These are phyloP conservation scores for Onychomys arenicola DNA, from an alignment of 2,797 vertebrate species.

Conservation along the genomic window DNA sequence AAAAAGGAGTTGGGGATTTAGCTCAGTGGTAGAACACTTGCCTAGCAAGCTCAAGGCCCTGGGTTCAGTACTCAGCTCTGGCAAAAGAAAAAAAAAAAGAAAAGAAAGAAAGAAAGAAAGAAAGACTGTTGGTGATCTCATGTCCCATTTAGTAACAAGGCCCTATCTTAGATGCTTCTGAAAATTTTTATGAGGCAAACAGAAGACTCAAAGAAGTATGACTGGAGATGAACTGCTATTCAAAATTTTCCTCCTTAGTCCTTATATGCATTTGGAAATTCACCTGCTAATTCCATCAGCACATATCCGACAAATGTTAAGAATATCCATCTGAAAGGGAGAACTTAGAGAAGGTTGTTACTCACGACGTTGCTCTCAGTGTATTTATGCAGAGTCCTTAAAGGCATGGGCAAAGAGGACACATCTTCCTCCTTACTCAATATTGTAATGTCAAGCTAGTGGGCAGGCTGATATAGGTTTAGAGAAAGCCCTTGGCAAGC, in stretches of 20 bases:
- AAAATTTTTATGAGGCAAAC: constrained; percentile 25
- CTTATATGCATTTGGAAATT: constrained; percentile 29
- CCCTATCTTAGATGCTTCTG: constrained; percentile 22
- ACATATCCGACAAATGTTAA: constrained; percentile 48
- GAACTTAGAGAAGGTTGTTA: constrained; percentile 54
- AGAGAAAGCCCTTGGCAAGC: constrained; percentile 46
- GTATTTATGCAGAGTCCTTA: constrained; percentile 59
- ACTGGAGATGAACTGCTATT: constrained; percentile 59
- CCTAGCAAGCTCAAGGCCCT: too few relatives aligned
- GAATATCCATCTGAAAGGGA: constrained; percentile 37
- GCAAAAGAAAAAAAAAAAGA: too few relatives aligned
- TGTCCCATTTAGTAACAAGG: constrained; percentile 57
- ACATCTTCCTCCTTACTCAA: constrained; percentile 40
- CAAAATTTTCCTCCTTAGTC: constrained; percentile 44
- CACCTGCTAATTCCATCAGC: constrained; percentile 36
- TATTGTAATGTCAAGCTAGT: constrained; percentile 52
- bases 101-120: too few relatives aligned
- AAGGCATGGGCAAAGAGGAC: constrained; percentile 45
- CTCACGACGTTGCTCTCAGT: constrained; percentile 48
- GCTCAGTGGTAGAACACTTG: too few relatives aligned
- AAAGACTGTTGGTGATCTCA: constrained; percentile 30
- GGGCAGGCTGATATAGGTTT: constrained; percentile 32
- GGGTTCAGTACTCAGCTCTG: too few relatives aligned
- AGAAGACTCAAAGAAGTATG: neutral
- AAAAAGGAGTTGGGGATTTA: too few relatives aligned